Evolutionary conservation across 2,888 invertebrate genomes (phyloP).

Genomic region (Dynastes hyllus): DNA sequence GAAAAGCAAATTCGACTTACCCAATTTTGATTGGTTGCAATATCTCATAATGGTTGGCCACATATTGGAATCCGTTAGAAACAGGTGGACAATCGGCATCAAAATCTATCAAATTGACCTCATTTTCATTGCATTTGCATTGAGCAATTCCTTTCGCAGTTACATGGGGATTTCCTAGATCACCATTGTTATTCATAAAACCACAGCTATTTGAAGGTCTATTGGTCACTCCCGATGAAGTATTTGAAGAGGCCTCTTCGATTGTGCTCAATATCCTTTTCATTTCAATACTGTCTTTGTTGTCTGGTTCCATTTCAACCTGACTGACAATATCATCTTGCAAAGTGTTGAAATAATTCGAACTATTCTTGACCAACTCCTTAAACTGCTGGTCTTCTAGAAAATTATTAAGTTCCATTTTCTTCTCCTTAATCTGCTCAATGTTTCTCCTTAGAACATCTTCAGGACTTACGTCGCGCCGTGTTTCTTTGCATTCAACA

Average conservation of each 20-base stretch:
- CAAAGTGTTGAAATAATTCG: not conserved
- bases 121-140: not conserved
- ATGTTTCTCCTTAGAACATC: conserved; percentile 29
- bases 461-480: not conserved
- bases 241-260: conserved; percentile 45
- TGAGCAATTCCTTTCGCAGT: not conserved
- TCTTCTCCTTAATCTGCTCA: conserved; percentile 31
- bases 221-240: conserved; percentile 34
- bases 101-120: conserved; percentile 30
- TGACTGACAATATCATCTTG: conserved; percentile 21
- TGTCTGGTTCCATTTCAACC: not conserved
- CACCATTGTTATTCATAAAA: not conserved
- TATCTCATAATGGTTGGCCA: conserved; percentile 1
- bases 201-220: not conserved
- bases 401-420: not conserved
- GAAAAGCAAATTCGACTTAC: not conserved
- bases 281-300: conserved; percentile 24
- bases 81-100: not conserved
- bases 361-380: conserved; percentile 26
- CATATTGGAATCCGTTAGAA: conserved; percentile 5
- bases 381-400: conserved; percentile 3
- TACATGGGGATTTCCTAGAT: not conserved
- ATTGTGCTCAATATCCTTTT: conserved; percentile 49
- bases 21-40: conserved; percentile 6
- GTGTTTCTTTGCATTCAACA: not conserved